phyloP scores from a whole-genome alignment of 53 echinoderm and acorn worm species.

The Luidia sarsii region DNA sequence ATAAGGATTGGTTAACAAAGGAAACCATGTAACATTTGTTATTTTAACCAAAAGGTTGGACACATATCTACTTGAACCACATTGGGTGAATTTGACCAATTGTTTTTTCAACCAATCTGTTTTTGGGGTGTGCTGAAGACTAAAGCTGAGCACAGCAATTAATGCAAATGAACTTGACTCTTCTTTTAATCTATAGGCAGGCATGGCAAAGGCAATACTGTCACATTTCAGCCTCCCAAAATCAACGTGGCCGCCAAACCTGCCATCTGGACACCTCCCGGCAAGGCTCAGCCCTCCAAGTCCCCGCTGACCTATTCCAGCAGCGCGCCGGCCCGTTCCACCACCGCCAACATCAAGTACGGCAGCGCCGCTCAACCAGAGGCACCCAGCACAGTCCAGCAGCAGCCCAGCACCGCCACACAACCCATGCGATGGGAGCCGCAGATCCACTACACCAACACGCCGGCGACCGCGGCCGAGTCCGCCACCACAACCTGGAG shows the following conservation, averaged over 20 bases:
- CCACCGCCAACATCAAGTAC: neutral
- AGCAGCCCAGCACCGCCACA: slow-evolving; percentile 11
- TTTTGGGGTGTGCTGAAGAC: no score
- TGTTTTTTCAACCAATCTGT: no score
- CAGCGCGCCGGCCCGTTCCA: slow-evolving; percentile 30
- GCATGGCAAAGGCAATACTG: neutral
- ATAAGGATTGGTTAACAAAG: no score
- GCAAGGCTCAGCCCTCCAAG: slow-evolving; percentile 32
- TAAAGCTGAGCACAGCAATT: slow-evolving; percentile 5
- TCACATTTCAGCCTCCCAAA: slow-evolving; percentile 41
- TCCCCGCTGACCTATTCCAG: slow-evolving; percentile 16
- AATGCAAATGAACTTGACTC: slow-evolving; percentile 18
- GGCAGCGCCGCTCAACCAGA: neutral
- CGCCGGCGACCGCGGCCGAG: neutral
- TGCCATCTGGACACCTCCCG: slow-evolving; percentile 26
- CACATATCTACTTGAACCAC: no score
- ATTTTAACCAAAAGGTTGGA: no score
- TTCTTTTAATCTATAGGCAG: slow-evolving; percentile 6
- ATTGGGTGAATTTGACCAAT: no score
- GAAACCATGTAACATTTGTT: no score
- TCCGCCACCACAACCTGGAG: slow-evolving; percentile 40
- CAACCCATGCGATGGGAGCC: slow-evolving; percentile 53
- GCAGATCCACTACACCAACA: slow-evolving; percentile 43
- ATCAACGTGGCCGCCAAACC: slow-evolving; percentile 51
- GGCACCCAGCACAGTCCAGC: neutral